These are phyloP conservation scores for Barbus barbus DNA, from an alignment of 2,113 vertebrate species.

Conservation along the genomic window DNA sequence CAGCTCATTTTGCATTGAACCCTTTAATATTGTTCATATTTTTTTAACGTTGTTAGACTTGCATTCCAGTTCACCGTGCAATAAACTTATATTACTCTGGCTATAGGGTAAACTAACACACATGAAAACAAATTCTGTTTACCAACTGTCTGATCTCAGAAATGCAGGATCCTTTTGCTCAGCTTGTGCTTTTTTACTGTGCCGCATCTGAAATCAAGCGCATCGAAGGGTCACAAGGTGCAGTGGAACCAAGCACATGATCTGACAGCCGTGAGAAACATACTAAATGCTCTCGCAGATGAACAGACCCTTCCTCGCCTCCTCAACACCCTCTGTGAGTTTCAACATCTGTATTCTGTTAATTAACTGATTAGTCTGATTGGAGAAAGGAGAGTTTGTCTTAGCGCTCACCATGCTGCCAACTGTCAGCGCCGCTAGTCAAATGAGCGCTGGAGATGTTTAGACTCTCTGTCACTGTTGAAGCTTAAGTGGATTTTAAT, in stretches of 20 bases:
- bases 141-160: slow-evolving; percentile 16
- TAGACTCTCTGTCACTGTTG: slow-evolving; percentile 22
- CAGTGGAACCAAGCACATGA: slow-evolving; percentile 12
- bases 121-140: slow-evolving; percentile 21
- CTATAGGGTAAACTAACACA: slow-evolving; percentile 43
- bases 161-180: not conserved
- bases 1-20: not conserved
- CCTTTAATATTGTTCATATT: not conserved
- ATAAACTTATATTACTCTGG: slow-evolving; percentile 46
- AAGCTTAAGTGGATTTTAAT: slow-evolving; percentile 11
- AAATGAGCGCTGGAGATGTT: slow-evolving; percentile 19
- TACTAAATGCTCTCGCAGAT: not conserved
- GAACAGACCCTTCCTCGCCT: slow-evolving; percentile 40
- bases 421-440: slow-evolving; percentile 38
- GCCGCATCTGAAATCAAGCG: not conserved
- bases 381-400: slow-evolving; percentile 35
- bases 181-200: not conserved
- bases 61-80: slow-evolving; percentile 25
- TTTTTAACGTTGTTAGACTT: not conserved
- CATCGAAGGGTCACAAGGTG: not conserved
- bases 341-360: slow-evolving; percentile 53
- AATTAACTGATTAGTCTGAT: slow-evolving; percentile 56
- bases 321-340: slow-evolving; percentile 36
- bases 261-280: slow-evolving; percentile 26
- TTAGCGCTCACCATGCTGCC: slow-evolving; percentile 6